Evolutionary conservation across 2,113 vertebrate genomes (phyloP).

Genomic region (Furnarius figulus): DNA sequence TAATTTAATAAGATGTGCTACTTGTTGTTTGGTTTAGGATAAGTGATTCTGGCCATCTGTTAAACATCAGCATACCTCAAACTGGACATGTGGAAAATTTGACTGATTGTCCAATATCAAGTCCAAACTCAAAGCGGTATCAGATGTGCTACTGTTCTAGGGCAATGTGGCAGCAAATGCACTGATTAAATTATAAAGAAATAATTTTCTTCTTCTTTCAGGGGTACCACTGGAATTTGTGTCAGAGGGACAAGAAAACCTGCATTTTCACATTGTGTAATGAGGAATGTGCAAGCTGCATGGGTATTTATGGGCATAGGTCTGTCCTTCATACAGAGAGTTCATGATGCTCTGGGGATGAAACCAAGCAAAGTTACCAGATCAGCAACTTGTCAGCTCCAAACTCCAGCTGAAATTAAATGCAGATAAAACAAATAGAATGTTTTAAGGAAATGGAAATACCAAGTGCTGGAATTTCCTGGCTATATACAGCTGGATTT

Average conservation of each 20-base stretch:
- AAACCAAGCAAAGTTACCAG: constrained; percentile 53
- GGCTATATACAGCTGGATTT: constrained; percentile 34
- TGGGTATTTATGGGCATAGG: background rate
- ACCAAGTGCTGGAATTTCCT: constrained; percentile 37
- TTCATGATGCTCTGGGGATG: constrained; percentile 24
- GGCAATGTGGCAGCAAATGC: background rate
- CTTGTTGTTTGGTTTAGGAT: background rate
- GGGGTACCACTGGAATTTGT: background rate
- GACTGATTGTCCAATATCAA: background rate
- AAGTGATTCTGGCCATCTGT: background rate
- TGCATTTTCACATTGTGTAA: accelerated
- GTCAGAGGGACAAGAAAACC: background rate
- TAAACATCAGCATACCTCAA: background rate
- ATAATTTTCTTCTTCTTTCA: background rate
- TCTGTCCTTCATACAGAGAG: background rate
- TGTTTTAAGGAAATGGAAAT: constrained; percentile 65
- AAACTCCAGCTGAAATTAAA: constrained; percentile 40
- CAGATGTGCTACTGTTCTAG: background rate
- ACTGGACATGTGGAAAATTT: background rate
- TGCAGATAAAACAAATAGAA: constrained; percentile 56
- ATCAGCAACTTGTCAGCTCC: constrained; percentile 51
- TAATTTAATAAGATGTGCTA: background rate
- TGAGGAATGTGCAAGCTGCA: background rate
- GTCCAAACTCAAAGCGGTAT: background rate
- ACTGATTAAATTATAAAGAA: background rate